These are phyloP conservation scores for Esox masquinongy DNA, from an alignment of 2,797 vertebrate genomes.

Conservation along the genomic window DNA sequence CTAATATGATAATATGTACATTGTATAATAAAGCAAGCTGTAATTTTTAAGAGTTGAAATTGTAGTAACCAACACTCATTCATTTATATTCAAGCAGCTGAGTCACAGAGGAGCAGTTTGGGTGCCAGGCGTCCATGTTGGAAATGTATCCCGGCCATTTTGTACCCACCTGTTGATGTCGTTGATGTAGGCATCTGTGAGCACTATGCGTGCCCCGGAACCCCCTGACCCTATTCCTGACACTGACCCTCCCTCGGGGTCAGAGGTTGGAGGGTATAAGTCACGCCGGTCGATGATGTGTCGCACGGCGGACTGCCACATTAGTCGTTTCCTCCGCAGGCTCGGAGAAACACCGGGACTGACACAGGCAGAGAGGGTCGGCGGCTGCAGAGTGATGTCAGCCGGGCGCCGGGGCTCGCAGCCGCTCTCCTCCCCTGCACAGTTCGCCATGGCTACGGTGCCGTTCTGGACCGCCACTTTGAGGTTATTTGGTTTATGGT, in stretches of 20 bases:
- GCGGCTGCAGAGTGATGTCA: background rate
- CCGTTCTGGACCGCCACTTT: background rate
- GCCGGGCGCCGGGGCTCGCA: background rate
- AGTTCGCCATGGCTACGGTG: background rate
- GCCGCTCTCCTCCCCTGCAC: background rate
- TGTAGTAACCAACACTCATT: too few species aligned
- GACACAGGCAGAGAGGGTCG: background rate
- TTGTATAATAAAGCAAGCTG: too few species aligned
- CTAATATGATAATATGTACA: too few species aligned
- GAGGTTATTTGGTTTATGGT: background rate
- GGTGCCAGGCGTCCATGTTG: background rate
- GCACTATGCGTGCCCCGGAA: background rate
- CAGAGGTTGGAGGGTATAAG: background rate
- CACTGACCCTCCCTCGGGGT: background rate
- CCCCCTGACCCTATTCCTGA: background rate
- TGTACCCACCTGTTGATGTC: background rate
- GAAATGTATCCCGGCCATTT: background rate
- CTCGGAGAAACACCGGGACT: background rate
- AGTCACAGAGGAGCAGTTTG: background rate
- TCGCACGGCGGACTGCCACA: background rate
- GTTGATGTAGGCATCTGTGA: conserved; percentile 1
- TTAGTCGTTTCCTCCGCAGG: background rate
- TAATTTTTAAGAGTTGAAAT: too few species aligned
- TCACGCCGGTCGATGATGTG: background rate
- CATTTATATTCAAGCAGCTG: too few species aligned